Percentiles rank a stretch among this genome's conserved stretches.
These are phyloP conservation scores for Bungarus multicinctus DNA, from an alignment of 2,113 vertebrate genomes.

Conservation along the genomic window DNA sequence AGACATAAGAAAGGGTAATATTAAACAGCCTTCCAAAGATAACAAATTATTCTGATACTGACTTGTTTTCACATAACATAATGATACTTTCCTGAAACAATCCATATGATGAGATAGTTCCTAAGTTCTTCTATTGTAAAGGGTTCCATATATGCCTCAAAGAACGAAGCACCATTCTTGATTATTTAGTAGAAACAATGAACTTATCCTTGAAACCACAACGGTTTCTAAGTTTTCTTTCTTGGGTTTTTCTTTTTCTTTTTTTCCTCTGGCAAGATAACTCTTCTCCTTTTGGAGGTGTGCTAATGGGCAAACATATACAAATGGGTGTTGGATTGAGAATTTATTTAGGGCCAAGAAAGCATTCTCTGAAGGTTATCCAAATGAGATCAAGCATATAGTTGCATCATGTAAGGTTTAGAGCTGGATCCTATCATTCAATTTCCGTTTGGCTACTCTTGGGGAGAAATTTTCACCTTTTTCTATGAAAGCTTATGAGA, in stretches of 20 bases:
- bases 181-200: neutral
- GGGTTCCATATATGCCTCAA: neutral
- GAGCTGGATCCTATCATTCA: neutral
- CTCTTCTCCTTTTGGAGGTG: neutral
- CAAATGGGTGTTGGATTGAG: neutral
- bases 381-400: neutral
- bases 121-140: neutral
- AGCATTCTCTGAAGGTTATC: neutral
- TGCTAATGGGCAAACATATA: neutral
- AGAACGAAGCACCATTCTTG: neutral
- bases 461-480: neutral
- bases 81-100: neutral
- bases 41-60: neutral
- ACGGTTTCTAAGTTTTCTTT: neutral
- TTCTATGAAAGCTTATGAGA: neutral
- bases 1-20: neutral
- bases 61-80: neutral
- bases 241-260: neutral
- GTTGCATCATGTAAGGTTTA: neutral
- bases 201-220: neutral
- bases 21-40: neutral
- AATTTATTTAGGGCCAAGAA: neutral
- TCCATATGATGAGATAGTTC: neutral
- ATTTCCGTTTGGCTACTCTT: neutral
- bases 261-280: neutral